Conservation (phyloP, 2,888 invertebrate genomes). For the Lasioglossum pauxillum region DNA sequence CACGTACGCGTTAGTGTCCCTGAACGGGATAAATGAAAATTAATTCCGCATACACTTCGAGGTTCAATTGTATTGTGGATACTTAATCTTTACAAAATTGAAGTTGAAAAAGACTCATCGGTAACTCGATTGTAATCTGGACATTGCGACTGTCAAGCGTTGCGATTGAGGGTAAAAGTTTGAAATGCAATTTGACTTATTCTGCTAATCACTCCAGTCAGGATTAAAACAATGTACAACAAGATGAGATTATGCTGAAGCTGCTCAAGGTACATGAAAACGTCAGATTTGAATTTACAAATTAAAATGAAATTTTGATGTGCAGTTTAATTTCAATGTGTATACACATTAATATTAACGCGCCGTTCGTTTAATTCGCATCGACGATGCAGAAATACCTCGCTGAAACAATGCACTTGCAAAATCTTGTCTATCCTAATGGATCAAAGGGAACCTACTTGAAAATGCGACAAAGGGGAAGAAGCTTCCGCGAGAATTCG, state of each 20-base stretch:
- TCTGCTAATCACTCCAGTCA: background rate
- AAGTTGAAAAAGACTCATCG: background rate
- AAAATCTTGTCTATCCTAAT: background rate
- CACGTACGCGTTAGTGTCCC: no score
- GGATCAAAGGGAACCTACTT: background rate
- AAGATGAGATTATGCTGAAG: background rate
- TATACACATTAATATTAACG: background rate
- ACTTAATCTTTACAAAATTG: background rate
- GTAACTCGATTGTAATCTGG: background rate
- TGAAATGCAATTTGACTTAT: background rate
- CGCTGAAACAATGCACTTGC: background rate
- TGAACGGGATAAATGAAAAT: no score
- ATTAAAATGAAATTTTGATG: background rate
- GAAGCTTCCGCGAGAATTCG: background rate
- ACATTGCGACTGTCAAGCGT: background rate
- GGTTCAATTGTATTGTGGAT: background rate
- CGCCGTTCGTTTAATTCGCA: background rate
- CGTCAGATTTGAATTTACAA: background rate
- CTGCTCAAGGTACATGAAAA: background rate
- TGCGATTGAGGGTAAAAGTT: background rate
- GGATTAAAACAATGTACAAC: background rate
- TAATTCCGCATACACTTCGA: background rate
- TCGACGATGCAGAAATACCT: background rate
- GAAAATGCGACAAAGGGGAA: background rate
- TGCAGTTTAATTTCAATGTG: no score